phyloP scores from a whole-genome alignment of 2,797 vertebrate species.

The Oryzias dopingdopingensis region DNA sequence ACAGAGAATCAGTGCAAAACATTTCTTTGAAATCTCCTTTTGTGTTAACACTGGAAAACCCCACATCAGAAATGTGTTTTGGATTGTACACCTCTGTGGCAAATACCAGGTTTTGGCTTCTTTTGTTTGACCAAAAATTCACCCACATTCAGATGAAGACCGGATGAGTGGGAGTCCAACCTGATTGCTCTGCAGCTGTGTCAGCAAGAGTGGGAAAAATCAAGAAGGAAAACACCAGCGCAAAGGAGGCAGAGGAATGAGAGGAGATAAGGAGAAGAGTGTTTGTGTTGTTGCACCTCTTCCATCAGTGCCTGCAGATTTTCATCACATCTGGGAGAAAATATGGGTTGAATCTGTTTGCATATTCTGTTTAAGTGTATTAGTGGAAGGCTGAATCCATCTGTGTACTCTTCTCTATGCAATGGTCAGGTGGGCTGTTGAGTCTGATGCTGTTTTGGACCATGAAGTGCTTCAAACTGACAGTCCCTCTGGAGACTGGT shows the following conservation, averaged over 20 bases:
- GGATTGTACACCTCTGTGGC: slow-evolving; percentile 3
- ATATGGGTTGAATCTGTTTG: slow-evolving; percentile 1
- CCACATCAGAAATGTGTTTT: slow-evolving; percentile 2
- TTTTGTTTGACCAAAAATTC: slow-evolving; percentile 46
- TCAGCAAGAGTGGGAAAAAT: slow-evolving; percentile 55
- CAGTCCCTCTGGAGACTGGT: slow-evolving; percentile 9
- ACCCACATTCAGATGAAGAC: slow-evolving; percentile 36
- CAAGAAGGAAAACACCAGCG: slow-evolving; percentile 17
- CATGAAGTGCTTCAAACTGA: slow-evolving; percentile 26
- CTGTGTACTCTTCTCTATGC: background rate
- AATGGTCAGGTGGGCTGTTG: slow-evolving; percentile 16
- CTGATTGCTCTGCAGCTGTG: slow-evolving; percentile 57
- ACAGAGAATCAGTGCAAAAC: slow-evolving; percentile 35
- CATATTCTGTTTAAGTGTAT: slow-evolving; percentile 4
- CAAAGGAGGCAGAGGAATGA: slow-evolving; percentile 22
- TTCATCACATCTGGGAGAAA: slow-evolving; percentile 1
- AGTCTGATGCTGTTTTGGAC: slow-evolving; percentile 17
- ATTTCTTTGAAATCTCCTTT: slow-evolving; percentile 2
- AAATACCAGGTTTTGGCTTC: slow-evolving; percentile 13
- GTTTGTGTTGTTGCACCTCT: slow-evolving; percentile 36
- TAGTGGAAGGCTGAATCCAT: background rate
- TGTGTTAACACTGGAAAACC: slow-evolving; percentile 17
- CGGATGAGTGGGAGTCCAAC: slow-evolving; percentile 42
- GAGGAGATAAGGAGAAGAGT: slow-evolving; percentile 49
- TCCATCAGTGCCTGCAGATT: slow-evolving; percentile 16